Base-by-base conservation (phyloP, 2,797 vertebrate species). In the Onychomys arenicola region DNA sequence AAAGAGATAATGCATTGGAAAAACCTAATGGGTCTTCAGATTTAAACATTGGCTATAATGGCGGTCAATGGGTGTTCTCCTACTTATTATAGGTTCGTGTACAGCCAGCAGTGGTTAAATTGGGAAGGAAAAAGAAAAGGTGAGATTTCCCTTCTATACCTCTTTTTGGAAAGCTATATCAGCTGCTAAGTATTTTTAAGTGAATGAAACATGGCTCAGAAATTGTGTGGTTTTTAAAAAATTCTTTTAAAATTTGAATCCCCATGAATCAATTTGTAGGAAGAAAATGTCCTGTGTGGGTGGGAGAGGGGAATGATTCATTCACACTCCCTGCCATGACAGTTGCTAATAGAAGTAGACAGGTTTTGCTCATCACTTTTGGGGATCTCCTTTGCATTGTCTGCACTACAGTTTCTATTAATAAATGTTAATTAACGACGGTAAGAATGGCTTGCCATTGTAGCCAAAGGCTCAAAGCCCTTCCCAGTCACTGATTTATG, bases 11-110 rank as follows among this genome's bases (percentile, higher is more conserved):
- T 98, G 98, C 98, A 98, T 99, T 99, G 98, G 99, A 93, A 99
- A 98, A 99, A 99, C 99, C 99, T 98, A 99, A 99, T 98, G 98
- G 98, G 98, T 99, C 99, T 82, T 97, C 98, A 97, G 99, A 99
- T 99, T 99, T 98, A 99, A 99, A 99, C 98, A 98, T 98, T 98
- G 98, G 98, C 98, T 99, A 98, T 92, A 97, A 98, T 98, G 99
- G 98, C 77, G 97, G 98, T 99, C 99, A 99, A 98, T 99, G 99
- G 99, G 98, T 98, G 97, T 98, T 98, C 98, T 97, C 97, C 98
- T 98, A 98, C 98, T 99, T 98, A 89, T 98, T 98, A 85, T 9
- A 75, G 71, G 77, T 99, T 99, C 98, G 98, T 98, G 98, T 98
- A 98, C 98, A 98, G 90, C 80, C 84, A 98, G 98, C 95, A 0